Evolutionary conservation across 1,140 invertebrate species (phyloP).

Genomic region (Papilio polyxenes): DNA sequence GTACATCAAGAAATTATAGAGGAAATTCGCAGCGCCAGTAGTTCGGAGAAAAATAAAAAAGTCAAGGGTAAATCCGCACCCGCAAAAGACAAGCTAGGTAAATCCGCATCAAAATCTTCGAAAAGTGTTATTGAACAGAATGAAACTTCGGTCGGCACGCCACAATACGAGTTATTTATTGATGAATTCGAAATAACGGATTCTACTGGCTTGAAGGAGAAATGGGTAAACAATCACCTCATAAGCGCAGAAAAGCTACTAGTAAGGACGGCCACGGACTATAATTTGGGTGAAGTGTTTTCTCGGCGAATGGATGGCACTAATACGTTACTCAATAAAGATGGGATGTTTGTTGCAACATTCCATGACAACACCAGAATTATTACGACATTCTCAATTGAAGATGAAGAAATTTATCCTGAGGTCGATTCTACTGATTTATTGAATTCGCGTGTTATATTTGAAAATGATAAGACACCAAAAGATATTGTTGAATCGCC

Average conservation of each 20-base stretch:
- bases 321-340: conserved; percentile 76
- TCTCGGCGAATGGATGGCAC: conserved; percentile 80
- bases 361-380: conserved; percentile 80
- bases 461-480: conserved; percentile 49
- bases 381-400: conserved; percentile 71
- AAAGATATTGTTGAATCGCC: conserved; percentile 52
- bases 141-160: conserved; percentile 44
- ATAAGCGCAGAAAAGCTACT: conserved; percentile 75
- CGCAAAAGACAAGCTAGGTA: conserved; percentile 54
- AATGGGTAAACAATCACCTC: conserved; percentile 54
- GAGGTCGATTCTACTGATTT: conserved; percentile 61
- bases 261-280: conserved; percentile 78
- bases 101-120: conserved; percentile 57
- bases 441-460: conserved; percentile 54
- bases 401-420: conserved; percentile 70
- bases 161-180: conserved; percentile 61
- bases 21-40: conserved; percentile 47
- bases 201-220: conserved; percentile 61
- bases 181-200: conserved; percentile 70
- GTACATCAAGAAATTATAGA: conserved; percentile 45
- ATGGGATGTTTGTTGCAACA: conserved; percentile 75
- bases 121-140: conserved; percentile 51
- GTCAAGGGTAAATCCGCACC: conserved; percentile 53
- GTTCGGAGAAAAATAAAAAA: conserved; percentile 64
- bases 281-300: conserved; percentile 79